Evolutionary conservation across 2,888 invertebrate species (phyloP).

Genomic region (Furcula furcula): DNA sequence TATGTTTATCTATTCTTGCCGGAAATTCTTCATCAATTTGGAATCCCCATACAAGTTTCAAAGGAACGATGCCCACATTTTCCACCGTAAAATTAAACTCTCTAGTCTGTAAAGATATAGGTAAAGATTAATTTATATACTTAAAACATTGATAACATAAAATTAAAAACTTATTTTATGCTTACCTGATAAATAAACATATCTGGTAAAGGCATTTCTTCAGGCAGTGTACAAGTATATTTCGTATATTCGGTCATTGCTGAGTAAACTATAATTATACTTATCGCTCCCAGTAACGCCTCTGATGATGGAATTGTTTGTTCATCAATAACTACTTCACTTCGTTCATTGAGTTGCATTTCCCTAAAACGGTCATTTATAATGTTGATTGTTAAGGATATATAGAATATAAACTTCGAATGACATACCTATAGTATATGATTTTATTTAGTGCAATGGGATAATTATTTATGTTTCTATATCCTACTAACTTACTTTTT

Average conservation of each 20-base stretch:
- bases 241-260: conserved; percentile 76
- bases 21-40: conserved; percentile 68
- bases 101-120: conserved; percentile 42
- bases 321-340: conserved; percentile 48
- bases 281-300: conserved; percentile 39
- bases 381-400: too few relatives aligned
- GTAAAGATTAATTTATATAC: too few relatives aligned
- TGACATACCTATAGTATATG: too few relatives aligned
- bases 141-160: too few relatives aligned
- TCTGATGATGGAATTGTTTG: conserved; percentile 39
- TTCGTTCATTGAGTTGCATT: conserved; percentile 51
- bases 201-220: conserved; percentile 69
- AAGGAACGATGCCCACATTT: conserved; percentile 60
- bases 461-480: not conserved
- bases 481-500: conserved; percentile 42
- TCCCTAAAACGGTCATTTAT: conserved; percentile 44
- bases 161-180: too few relatives aligned
- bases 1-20: conserved; percentile 51
- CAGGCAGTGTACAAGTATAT: conserved; percentile 63
- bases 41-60: conserved; percentile 67
- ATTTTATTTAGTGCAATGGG: conserved; percentile 2
- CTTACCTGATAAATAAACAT: conserved; percentile 80
- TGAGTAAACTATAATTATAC: conserved; percentile 72
- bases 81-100: conserved; percentile 54
- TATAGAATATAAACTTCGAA: too few relatives aligned